Conservation (phyloP, 2,888 invertebrate species). For the Carterocephalus palaemon region DNA sequence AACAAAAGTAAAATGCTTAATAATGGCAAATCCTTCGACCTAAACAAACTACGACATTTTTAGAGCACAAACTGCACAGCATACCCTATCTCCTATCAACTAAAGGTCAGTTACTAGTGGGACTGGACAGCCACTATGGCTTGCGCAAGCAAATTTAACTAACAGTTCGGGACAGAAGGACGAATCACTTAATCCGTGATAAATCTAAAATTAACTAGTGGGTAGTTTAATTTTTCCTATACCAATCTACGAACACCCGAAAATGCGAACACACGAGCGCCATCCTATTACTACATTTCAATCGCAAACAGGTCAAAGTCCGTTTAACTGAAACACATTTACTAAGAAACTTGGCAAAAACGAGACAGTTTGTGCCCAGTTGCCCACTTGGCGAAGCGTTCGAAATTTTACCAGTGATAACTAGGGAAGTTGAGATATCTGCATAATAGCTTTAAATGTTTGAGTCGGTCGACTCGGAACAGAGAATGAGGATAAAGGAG, state of each 20-base stretch:
- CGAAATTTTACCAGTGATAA: conserved; percentile 6
- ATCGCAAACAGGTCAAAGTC: conserved; percentile 5
- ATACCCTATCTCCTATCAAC: too few relatives aligned
- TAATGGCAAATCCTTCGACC: too few relatives aligned
- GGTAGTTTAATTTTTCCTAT: too few relatives aligned
- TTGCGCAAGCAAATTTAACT: conserved; percentile 10
- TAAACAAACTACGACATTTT: too few relatives aligned
- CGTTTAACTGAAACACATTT: conserved; percentile 5
- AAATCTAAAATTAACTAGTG: too few relatives aligned
- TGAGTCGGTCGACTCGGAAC: not conserved
- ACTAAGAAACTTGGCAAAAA: conserved; percentile 14
- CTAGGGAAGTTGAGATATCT: conserved; percentile 16
- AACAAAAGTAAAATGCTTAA: too few relatives aligned
- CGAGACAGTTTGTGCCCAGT: conserved; percentile 3
- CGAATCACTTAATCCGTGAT: conserved; percentile 24
- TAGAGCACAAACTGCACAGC: too few relatives aligned
- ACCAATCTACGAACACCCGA: too few relatives aligned
- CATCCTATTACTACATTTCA: not conserved
- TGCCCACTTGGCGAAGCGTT: conserved; percentile 9
- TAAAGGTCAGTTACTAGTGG: too few relatives aligned
- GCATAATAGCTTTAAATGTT: conserved; percentile 17
- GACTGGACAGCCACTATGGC: not conserved
- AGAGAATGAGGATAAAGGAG: conserved; percentile 2
- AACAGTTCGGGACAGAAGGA: not conserved
- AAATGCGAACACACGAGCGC: too few relatives aligned